Percentiles rank a stretch among this genome's conserved stretches.
Conservation (phyloP, 30 jellyfish, hydroid and myxozoan species). For the Aurelia coerulea region DNA sequence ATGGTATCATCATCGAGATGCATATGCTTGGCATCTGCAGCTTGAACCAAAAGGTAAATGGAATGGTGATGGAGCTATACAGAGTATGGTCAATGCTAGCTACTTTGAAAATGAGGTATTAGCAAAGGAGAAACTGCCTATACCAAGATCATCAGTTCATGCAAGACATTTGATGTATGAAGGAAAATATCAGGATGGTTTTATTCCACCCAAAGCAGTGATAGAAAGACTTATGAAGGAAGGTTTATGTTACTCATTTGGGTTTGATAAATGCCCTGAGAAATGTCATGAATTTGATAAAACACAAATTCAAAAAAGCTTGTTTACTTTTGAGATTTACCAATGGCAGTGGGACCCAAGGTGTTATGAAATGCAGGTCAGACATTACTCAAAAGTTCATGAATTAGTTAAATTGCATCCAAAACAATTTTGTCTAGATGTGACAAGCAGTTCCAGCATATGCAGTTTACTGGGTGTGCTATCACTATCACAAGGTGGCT, state of each 20-base stretch:
- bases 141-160: constrained; percentile 48
- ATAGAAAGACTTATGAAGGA: neutral
- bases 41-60: constrained; percentile 30
- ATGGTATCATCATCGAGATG: constrained; percentile 65
- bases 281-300: constrained; percentile 30
- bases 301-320: constrained; percentile 18
- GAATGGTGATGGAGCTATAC: constrained; percentile 44
- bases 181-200: constrained; percentile 9
- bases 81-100: constrained; percentile 37
- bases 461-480: too few relatives aligned
- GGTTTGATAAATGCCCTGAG: constrained; percentile 40
- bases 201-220: neutral
- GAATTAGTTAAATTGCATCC: neutral
- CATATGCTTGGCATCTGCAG: constrained; percentile 59
- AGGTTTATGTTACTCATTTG: constrained; percentile 22
- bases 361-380: constrained; percentile 22
- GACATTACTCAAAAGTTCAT: constrained; percentile 3
- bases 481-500: too few relatives aligned
- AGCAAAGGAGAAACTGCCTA: constrained; percentile 33
- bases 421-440: neutral
- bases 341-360: constrained; percentile 67
- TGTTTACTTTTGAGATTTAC: constrained; percentile 41
- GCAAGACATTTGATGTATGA: constrained; percentile 30
- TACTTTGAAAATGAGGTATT: constrained; percentile 32
- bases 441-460: neutral